A percentile compares a stretch with the other conserved stretches of the same genome.
Evolutionary conservation across 2,113 vertebrate species (phyloP).

Genomic region (Oncorhynchus clarkii): DNA sequence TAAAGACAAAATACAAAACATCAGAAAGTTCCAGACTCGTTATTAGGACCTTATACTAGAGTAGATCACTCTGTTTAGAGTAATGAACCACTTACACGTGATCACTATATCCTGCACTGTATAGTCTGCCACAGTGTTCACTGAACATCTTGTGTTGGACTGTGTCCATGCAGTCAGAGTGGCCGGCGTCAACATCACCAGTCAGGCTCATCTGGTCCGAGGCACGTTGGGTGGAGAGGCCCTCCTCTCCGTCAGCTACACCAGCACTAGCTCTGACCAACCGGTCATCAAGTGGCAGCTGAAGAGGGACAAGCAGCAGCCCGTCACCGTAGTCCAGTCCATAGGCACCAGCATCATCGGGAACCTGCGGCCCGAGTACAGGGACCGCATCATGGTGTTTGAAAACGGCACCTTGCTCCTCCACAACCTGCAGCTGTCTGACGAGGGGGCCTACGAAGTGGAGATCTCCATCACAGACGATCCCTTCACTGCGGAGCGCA

Average conservation of each 20-base stretch:
- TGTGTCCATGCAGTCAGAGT: slow-evolving; percentile 71
- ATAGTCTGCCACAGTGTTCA: too few relatives aligned
- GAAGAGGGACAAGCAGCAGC: slow-evolving; percentile 82
- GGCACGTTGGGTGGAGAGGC: slow-evolving; percentile 86
- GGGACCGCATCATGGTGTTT: slow-evolving; percentile 87
- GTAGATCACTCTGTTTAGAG: too few relatives aligned
- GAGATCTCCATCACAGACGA: slow-evolving; percentile 98
- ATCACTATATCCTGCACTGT: too few relatives aligned
- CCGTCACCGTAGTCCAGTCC: slow-evolving; percentile 93
- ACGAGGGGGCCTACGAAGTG: slow-evolving; percentile 92
- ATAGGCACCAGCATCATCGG: slow-evolving; percentile 92
- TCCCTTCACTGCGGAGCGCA: slow-evolving; percentile 90
- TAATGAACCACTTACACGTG: too few relatives aligned
- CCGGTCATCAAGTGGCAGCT: slow-evolving; percentile 97
- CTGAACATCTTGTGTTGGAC: neutral
- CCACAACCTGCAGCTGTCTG: slow-evolving; percentile 84
- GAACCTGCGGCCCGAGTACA: slow-evolving; percentile 88
- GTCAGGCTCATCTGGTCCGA: slow-evolving; percentile 79
- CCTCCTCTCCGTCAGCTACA: slow-evolving; percentile 91
- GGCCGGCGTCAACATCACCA: slow-evolving; percentile 89
- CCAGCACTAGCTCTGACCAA: slow-evolving; percentile 85
- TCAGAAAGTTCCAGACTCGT: too few relatives aligned
- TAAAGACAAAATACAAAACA: too few relatives aligned
- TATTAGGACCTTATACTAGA: too few relatives aligned
- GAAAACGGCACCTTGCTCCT: slow-evolving; percentile 92